Evolutionary conservation across 2,113 vertebrate species (phyloP).

Genomic region (Panthera leo): DNA sequence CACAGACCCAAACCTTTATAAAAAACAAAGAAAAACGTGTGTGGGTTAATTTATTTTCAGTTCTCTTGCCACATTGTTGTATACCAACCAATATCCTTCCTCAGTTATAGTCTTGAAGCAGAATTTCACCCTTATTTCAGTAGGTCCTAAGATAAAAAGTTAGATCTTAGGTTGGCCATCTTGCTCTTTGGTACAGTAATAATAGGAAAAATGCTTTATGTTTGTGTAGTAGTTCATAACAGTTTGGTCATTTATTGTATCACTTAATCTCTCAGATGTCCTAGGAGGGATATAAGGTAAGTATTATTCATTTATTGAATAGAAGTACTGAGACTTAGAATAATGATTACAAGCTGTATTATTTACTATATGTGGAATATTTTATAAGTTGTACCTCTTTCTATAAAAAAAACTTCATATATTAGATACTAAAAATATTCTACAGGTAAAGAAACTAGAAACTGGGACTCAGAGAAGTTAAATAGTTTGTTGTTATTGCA

Average conservation of each 20-base stretch:
- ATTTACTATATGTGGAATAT: not conserved
- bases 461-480: not conserved
- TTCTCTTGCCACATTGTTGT: not conserved
- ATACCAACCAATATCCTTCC: not conserved
- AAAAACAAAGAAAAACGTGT: not conserved
- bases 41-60: conserved; percentile 12
- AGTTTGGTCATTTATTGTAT: not conserved
- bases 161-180: not conserved
- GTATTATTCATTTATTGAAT: not conserved
- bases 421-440: not conserved
- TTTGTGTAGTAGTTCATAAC: not conserved
- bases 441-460: not conserved
- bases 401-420: not conserved
- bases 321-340: not conserved
- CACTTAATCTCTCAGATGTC: not conserved
- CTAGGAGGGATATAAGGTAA: not conserved
- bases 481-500: not conserved
- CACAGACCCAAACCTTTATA: not conserved
- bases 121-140: not conserved
- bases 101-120: not conserved
- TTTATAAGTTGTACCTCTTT: not conserved
- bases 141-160: not conserved
- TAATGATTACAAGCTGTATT: not conserved
- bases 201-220: not conserved
- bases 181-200: not conserved